A percentile compares a stretch with the other conserved stretches of the same genome.
phyloP scores from a whole-genome alignment of 2,113 vertebrate genomes.

The Noturus placidus region DNA sequence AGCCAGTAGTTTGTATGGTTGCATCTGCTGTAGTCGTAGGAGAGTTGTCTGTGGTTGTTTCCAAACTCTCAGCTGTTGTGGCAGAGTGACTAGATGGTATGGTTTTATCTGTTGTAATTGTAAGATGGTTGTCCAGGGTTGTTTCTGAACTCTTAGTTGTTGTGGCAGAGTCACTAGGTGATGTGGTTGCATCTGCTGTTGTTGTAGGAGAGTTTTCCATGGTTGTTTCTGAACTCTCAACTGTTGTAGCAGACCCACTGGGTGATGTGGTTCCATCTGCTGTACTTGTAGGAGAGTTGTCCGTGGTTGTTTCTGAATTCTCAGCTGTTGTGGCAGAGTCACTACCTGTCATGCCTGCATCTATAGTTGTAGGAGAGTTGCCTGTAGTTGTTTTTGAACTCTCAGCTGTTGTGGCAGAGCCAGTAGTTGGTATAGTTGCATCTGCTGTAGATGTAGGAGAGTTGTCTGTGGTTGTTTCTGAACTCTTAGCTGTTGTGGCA shows the following conservation, averaged over 20 bases:
- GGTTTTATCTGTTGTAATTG: not conserved
- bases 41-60: not conserved
- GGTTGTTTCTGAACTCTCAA: too few relatives aligned
- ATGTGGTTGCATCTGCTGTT: too few relatives aligned
- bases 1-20: not conserved
- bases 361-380: not conserved
- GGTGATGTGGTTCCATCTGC: not conserved
- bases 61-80: not conserved
- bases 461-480: not conserved
- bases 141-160: not conserved
- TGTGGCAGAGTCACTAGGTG: too few relatives aligned
- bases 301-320: not conserved
- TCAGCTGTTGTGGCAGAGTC: not conserved
- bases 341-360: too few relatives aligned
- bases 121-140: not conserved
- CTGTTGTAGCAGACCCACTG: too few relatives aligned
- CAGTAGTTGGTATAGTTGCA: too few relatives aligned
- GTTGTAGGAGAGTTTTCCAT: too few relatives aligned
- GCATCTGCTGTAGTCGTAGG: too few relatives aligned
- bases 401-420: not conserved
- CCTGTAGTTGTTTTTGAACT: not conserved
- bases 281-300: not conserved
- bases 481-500: not conserved
- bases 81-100: not conserved
- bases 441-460: not conserved